Base-by-base conservation (phyloP, 2,888 invertebrate genomes). In the Drosophila nr. perissopoda region DNA sequence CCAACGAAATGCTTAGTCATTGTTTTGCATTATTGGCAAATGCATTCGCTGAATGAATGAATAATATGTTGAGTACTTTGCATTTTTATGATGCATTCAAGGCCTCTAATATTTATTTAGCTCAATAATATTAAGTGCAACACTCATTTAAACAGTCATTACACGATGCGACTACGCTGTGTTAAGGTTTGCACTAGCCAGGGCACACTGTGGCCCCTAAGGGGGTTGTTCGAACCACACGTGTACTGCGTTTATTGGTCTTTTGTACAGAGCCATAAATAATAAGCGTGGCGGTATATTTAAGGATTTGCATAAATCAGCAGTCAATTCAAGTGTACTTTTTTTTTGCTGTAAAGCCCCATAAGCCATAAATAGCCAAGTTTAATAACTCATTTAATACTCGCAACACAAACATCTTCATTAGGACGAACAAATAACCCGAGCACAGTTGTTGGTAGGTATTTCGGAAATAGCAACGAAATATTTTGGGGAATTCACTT, bases 41-140 rank as follows among this genome's bases (percentile, higher is more conserved):
- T 75, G 74, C 75, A 74, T 59, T 70, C 56, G 18, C 11, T 11
- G 62, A 74, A 74, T 65, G 75, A 74, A 75, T 75, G 70, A 75
- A 75, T 65, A 74, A 75, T 65, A 34, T n/a, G n/a, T 25, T 59
- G 18, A 48, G 40, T 40, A 62, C 11, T 58, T 38, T 31, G 16
- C 38, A 48, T 18, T 58, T 53, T 8, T 51, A 54, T 42, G 42
- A 33, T 56, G 40, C 38, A 58, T 40, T 56, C 40, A 34, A 51
- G 21, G 29, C 11, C 13, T 21, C 21, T 4, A 40, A 18, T 63
- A 56, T 69, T 62, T 53, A 40, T 27, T 11, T 33, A 61, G 42
- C 49, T 21, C 42, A 49, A 27, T 16, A 27, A 2, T 27, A 16
- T 13, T 21, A 7, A 7, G 6, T 7, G 0, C 21, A 46, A 46